Evolutionary conservation across 2,113 vertebrate genomes (phyloP).

Genomic region (Aplodontia rufa): DNA sequence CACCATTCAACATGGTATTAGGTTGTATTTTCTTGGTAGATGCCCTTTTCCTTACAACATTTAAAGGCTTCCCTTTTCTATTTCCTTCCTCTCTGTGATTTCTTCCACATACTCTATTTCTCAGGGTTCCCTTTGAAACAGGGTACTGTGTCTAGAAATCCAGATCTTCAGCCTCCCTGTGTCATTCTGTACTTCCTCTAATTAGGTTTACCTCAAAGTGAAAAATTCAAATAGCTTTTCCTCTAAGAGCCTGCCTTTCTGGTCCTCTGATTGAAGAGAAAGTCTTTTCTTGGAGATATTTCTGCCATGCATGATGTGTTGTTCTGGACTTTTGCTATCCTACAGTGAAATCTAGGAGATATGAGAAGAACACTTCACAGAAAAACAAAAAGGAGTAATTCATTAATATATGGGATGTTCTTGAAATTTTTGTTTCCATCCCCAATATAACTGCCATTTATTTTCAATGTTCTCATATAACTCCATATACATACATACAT

Average conservation of each 20-base stretch:
- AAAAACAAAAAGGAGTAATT: not conserved
- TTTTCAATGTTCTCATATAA: not conserved
- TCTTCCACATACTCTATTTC: not conserved
- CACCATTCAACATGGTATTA: not conserved
- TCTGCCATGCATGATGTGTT: not conserved
- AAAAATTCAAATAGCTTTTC: not conserved
- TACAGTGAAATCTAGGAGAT: not conserved
- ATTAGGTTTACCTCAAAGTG: not conserved
- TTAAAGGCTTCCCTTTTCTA: not conserved
- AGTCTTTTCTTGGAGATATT: not conserved
- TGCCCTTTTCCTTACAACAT: not conserved
- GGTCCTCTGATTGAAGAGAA: not conserved
- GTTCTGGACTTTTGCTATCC: not conserved
- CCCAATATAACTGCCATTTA: not conserved
- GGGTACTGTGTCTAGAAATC: not conserved
- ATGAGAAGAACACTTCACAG: not conserved
- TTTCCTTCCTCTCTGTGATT: not conserved
- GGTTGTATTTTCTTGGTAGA: not conserved
- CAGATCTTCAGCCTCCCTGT: not conserved
- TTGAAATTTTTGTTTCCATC: not conserved
- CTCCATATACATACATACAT: too few species aligned
- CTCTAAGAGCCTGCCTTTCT: not conserved
- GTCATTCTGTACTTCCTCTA: not conserved
- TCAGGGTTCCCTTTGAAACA: not conserved
- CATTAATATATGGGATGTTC: not conserved